Base-by-base conservation (phyloP, 1,140 invertebrate genomes). In the Macrobrachium nipponense region DNA sequence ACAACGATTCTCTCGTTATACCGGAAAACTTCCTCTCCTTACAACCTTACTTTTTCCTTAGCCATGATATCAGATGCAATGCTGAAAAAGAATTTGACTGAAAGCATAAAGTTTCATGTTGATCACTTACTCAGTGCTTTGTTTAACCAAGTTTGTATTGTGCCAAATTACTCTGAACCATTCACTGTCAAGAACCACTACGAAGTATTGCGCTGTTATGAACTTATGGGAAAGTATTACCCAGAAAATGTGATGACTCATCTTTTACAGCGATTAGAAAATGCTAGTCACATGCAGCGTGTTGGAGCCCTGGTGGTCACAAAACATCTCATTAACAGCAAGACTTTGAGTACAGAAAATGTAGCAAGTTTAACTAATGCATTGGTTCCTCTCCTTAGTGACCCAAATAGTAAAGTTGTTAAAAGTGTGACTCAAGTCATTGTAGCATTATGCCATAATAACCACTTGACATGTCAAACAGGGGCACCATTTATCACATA, bases 181-280 rank as follows among this genome's bases (percentile, higher is more conserved):
- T 93, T 94, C 51, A 94, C 95, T 18, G 94, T 96, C 0, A 96
- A 96, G 90, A 96, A 95, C 81, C 96, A 98, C 91, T 97, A 96
- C 90, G 97, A 98, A 93, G 94, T 97, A 0, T 91, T 98, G 6
- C 92, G 97, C 68, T 98, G 96, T 90, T 97, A 96, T 90, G 94
- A 96, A 89, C 94, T 95, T 64, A 92, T 98, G 89, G 93, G 92
- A 44, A 89, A 90, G 11, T 90, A 91, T 72, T 93, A 93, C 88
- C 91, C 92, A 82, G 92, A 93, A 72, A 91, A 91, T 87, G 85
- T 94, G 59, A 90, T 93, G 64, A 91, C 91, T 27, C 90, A 93
- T 80, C 86, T 94, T 7, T 87, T 98, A 73, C 94, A 94, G 79
- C 95, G 96, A 88, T 91, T 97, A 80, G 95, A 95, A 89, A 95